These are phyloP conservation scores for Trichomycterus rosablanca DNA, from an alignment of 2,113 vertebrate species.

Conservation along the genomic window DNA sequence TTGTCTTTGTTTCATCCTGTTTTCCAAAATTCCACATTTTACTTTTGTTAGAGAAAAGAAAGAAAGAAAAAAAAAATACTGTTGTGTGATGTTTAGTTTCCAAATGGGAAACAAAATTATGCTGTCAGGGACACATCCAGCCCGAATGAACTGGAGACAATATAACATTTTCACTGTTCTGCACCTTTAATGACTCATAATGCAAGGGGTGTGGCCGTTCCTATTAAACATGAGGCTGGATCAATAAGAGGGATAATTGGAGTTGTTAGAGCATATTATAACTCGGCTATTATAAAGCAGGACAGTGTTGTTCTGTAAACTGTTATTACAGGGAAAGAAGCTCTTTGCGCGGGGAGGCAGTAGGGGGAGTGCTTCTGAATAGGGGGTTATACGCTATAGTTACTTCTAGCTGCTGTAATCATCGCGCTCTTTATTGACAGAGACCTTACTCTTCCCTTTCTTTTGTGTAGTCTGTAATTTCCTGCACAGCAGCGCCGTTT, in stretches of 20 bases:
- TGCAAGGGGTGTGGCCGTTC: slow-evolving; percentile 94
- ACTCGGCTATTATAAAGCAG: slow-evolving; percentile 93
- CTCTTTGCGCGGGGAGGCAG: slow-evolving; percentile 78
- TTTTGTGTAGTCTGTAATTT: slow-evolving; percentile 98
- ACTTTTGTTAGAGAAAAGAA: slow-evolving; percentile 49
- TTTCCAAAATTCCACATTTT: slow-evolving; percentile 43
- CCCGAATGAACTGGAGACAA: slow-evolving; percentile 78
- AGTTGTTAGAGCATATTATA: slow-evolving; percentile 99
- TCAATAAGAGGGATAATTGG: slow-evolving; percentile 99
- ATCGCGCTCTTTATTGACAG: slow-evolving; percentile 93
- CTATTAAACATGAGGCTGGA: slow-evolving; percentile 98
- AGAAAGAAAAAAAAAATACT: slow-evolving; percentile 64
- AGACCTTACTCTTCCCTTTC: slow-evolving; percentile 86
- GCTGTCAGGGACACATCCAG: slow-evolving; percentile 94
- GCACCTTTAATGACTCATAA: slow-evolving; percentile 98
- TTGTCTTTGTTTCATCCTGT: slow-evolving; percentile 16
- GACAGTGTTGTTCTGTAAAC: slow-evolving; percentile 96
- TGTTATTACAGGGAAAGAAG: slow-evolving; percentile 86
- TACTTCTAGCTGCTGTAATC: slow-evolving; percentile 92
- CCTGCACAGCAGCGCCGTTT: slow-evolving; percentile 57
- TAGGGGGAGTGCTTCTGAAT: slow-evolving; percentile 73
- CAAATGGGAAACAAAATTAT: slow-evolving; percentile 89
- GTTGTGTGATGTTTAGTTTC: slow-evolving; percentile 85
- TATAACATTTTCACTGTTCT: slow-evolving; percentile 96
- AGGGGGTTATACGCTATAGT: slow-evolving; percentile 75